These are phyloP conservation scores for Scolopax bukidnonensis DNA, from an alignment of 2,797 vertebrate species.

Conservation along the genomic window DNA sequence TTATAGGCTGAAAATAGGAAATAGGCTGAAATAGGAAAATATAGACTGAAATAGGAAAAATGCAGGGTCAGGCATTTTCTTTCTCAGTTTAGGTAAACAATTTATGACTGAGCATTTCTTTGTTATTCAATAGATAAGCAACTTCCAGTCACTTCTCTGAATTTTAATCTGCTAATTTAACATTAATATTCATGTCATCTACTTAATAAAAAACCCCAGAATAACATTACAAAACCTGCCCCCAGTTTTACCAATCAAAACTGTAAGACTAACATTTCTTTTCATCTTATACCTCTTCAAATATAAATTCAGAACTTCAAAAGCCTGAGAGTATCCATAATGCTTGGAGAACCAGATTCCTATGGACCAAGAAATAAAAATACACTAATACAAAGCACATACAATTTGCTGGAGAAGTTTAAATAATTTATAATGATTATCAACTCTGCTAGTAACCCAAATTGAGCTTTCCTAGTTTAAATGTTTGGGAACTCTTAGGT, in stretches of 20 bases:
- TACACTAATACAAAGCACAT: background rate
- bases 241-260: background rate
- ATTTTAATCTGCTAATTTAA: background rate
- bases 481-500: background rate
- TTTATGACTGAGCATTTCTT: background rate
- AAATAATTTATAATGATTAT: background rate
- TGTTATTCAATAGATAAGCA: background rate
- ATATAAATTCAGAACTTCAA: background rate
- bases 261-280: background rate
- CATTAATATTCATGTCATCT: background rate
- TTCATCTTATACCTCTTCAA: background rate
- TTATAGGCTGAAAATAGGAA: background rate
- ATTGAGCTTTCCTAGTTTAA: background rate
- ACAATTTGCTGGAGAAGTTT: background rate
- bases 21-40: background rate
- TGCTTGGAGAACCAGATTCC: background rate
- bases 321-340: background rate
- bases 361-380: background rate
- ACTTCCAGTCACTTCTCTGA: background rate
- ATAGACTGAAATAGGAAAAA: background rate
- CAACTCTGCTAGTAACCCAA: background rate
- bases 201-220: background rate
- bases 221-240: background rate
- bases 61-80: background rate
- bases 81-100: background rate